Evolutionary conservation across 23 tunicate genomes (phyloP).

Genomic region (Ascidia mentula): DNA sequence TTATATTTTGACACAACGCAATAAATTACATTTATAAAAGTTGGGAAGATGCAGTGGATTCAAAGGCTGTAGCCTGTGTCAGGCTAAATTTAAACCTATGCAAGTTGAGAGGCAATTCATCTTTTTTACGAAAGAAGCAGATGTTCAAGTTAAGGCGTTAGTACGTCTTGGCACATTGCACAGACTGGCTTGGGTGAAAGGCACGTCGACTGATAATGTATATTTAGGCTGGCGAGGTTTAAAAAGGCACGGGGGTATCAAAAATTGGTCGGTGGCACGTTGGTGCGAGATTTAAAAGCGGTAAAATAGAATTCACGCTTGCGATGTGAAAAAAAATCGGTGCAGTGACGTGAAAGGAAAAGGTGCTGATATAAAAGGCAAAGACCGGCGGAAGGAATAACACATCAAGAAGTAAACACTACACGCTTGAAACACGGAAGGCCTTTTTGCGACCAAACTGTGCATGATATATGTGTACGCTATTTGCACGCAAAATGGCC

Average conservation of each 20-base stretch:
- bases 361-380: background rate
- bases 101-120: too few species aligned
- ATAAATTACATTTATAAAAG: background rate
- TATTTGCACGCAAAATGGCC: background rate
- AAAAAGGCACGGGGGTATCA: background rate
- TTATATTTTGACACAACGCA: background rate
- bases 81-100: too few species aligned
- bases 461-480: too few species aligned
- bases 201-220: background rate
- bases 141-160: background rate
- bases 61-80: background rate
- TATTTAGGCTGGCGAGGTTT: background rate
- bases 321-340: conserved; percentile 1
- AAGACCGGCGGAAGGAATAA: background rate
- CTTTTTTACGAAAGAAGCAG: too few species aligned
- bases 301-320: background rate
- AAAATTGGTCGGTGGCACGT: background rate
- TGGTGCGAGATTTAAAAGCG: background rate
- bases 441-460: background rate
- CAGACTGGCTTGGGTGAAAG: background rate
- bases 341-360: background rate
- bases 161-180: background rate
- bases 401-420: background rate
- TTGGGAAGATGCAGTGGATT: background rate
- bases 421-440: background rate